These are phyloP conservation scores for Hypselothyrea guttata DNA, from an alignment of 2,888 invertebrate genomes.

Conservation along the genomic window DNA sequence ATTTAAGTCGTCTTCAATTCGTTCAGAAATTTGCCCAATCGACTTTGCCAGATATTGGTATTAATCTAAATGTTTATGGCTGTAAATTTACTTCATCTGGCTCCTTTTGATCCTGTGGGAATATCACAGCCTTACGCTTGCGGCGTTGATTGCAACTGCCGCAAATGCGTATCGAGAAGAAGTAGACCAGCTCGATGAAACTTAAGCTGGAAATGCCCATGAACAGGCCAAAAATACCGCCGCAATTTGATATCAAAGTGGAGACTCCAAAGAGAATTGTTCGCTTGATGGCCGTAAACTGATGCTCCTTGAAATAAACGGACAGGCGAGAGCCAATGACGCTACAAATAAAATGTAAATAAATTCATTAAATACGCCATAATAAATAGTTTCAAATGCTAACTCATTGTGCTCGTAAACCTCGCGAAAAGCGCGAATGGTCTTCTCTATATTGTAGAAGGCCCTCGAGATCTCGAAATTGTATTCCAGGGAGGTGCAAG, in stretches of 20 bases:
- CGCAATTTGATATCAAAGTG: slow-evolving; percentile 87
- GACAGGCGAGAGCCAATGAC: slow-evolving; percentile 84
- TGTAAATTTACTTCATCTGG: too few relatives aligned
- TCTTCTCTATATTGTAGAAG: slow-evolving; percentile 65
- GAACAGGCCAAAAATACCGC: slow-evolving; percentile 85
- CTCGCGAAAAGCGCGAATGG: slow-evolving; percentile 71
- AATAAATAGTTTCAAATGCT: too few relatives aligned
- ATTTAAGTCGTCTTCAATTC: too few relatives aligned
- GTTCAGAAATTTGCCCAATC: too few relatives aligned
- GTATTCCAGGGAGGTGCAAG: slow-evolving; percentile 80
- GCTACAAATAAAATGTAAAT: slow-evolving; percentile 80
- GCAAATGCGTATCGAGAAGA: slow-evolving; percentile 82
- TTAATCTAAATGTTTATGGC: too few relatives aligned
- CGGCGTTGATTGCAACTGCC: slow-evolving; percentile 71
- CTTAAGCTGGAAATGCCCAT: slow-evolving; percentile 82
- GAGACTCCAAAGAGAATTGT: slow-evolving; percentile 87
- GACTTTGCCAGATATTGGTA: too few relatives aligned
- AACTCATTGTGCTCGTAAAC: slow-evolving; percentile 77
- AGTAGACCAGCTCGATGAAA: slow-evolving; percentile 84
- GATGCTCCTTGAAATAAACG: slow-evolving; percentile 88
- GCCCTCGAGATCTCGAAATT: slow-evolving; percentile 80
- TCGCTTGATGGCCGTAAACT: slow-evolving; percentile 87
- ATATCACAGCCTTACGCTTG: slow-evolving; percentile 29
- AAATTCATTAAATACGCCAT: too few relatives aligned
- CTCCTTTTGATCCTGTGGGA: slow-evolving; percentile 18